Base-by-base conservation (phyloP, 2,797 vertebrate genomes). In the Alectoris magna region DNA sequence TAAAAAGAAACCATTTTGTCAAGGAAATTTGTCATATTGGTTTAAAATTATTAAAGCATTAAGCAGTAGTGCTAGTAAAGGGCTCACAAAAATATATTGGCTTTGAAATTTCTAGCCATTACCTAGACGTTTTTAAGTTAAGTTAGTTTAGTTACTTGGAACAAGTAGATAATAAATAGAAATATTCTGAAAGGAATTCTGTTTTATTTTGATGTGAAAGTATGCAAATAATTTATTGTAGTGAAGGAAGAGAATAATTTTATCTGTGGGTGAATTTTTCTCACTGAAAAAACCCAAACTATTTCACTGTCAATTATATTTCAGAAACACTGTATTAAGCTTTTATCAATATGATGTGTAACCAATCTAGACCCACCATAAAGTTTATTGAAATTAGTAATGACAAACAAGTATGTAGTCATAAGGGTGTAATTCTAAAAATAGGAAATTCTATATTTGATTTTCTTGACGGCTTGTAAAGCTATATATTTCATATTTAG, bases 91-190 rank as follows among this genome's bases (percentile, higher is more conserved):
- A 59, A 64, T 60, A 22, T 66, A 36, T 27, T 27, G 17, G 3
- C 14, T 67, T 19, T 68, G 59, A 68, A 74, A 48, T 58, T 62
- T 75, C 9, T 72, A 53, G 12, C 27, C 9, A 6, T 51, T 53
- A 38, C 15, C 10, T 34, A 29, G 17, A 2, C 63, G 55, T n/a
- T 70, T 79, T 51, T 53, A 31, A 63, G 43, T 46, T 78, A 34
- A 11, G 5, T 84, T 78, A 21, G 4, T 11, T 71, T 56, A 9
- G 51, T 49, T 58, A 2, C n/a, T 70, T 10, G 1, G 12, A 36
- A 15, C 29, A 1, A 2, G 3, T 60, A 31, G 9, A 2, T 49
- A 18, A 73, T 70, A 59, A 43, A 53, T 0, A 1, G 6, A 17
- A 56, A 58, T 34, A 11, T 5, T 73, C 36, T 53, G 62, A 92